These are phyloP conservation scores for Phylloscopus trochilus DNA, from an alignment of 2,113 vertebrate genomes.

Conservation along the genomic window DNA sequence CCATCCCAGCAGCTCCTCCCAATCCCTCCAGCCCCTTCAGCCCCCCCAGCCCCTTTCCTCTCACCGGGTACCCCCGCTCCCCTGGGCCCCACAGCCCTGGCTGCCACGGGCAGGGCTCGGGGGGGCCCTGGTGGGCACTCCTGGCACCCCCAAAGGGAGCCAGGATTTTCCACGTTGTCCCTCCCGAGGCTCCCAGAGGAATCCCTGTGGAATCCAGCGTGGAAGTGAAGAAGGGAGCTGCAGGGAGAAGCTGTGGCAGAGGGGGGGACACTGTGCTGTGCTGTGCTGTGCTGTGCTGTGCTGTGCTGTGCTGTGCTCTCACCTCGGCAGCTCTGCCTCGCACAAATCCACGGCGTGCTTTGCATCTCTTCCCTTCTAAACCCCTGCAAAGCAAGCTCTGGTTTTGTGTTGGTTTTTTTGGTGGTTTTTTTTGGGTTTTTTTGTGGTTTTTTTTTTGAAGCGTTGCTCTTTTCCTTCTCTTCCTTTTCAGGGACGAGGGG, in stretches of 20 bases:
- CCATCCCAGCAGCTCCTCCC: not conserved
- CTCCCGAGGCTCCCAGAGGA: not conserved
- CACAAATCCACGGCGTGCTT: not conserved
- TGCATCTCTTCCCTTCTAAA: not conserved
- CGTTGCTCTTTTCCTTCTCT: not conserved
- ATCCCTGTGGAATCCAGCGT: not conserved
- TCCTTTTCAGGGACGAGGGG: not conserved
- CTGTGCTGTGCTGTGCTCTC: not conserved
- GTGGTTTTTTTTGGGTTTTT: too few relatives aligned
- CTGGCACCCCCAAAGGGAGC: accelerated
- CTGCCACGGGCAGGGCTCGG: accelerated
- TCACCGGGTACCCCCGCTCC: accelerated
- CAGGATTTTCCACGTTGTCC: accelerated
- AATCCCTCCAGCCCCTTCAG: not conserved
- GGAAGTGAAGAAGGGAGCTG: not conserved
- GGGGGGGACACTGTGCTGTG: too few relatives aligned
- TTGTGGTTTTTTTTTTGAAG: not conserved
- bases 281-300: not conserved
- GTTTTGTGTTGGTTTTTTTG: not conserved
- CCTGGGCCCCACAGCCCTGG: accelerated
- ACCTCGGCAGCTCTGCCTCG: not conserved
- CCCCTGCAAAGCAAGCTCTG: not conserved
- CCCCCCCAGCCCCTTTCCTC: not conserved
- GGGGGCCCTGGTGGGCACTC: accelerated
- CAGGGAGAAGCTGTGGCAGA: not conserved